These are phyloP conservation scores for Tympanoctomys barrerae DNA, from an alignment of 2,797 vertebrate genomes.

Conservation along the genomic window DNA sequence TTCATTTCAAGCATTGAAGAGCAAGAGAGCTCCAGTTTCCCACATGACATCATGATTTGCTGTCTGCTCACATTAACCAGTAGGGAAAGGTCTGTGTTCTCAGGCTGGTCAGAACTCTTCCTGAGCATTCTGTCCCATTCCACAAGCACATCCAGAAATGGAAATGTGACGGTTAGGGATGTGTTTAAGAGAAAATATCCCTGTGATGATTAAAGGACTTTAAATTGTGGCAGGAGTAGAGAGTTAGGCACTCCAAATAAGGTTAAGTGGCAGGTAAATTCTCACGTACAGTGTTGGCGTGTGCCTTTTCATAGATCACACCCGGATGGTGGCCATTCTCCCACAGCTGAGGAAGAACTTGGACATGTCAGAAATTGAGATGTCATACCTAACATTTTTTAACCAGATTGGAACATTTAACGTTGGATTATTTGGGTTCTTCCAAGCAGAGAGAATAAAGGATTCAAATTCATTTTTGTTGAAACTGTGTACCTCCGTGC, in stretches of 20 bases:
- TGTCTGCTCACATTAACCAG: not conserved
- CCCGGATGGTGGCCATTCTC: not conserved
- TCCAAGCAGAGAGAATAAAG: slow-evolving; percentile 1
- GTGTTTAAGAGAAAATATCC: not conserved
- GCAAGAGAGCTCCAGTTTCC: not conserved
- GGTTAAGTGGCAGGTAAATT: not conserved
- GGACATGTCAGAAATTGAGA: not conserved
- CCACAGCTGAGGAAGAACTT: not conserved
- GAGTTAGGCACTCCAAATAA: slow-evolving; percentile 28
- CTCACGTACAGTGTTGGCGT: not conserved
- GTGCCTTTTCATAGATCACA: not conserved
- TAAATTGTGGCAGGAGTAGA: not conserved
- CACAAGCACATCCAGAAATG: not conserved
- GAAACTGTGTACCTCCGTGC: not conserved
- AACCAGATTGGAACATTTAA: not conserved
- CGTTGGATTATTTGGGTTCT: not conserved
- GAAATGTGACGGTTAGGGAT: not conserved
- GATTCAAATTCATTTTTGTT: slow-evolving; percentile 33
- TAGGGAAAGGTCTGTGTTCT: not conserved
- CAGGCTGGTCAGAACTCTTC: not conserved
- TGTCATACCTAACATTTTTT: not conserved
- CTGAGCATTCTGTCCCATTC: not conserved
- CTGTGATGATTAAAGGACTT: not conserved
- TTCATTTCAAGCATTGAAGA: slow-evolving; percentile 29
- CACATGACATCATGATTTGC: not conserved